Conservation (phyloP, 2,113 vertebrate species). For the Scalopus aquaticus region DNA sequence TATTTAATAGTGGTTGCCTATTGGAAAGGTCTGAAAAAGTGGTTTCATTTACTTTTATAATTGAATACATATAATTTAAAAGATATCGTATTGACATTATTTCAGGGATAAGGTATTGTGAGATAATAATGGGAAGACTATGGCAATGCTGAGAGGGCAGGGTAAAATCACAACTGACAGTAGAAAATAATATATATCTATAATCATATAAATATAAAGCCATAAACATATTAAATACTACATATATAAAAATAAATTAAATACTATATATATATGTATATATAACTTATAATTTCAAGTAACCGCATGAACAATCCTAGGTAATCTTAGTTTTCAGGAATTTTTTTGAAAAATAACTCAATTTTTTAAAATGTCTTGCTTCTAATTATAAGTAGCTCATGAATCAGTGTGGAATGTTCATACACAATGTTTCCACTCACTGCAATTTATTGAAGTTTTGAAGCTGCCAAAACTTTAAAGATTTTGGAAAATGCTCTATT, state of each 20-base stretch:
- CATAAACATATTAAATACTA: background rate
- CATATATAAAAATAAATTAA: background rate
- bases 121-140: background rate
- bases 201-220: background rate
- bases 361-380: background rate
- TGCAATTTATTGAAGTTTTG: slow-evolving; percentile 16
- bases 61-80: background rate
- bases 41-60: background rate
- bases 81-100: background rate
- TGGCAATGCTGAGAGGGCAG: background rate
- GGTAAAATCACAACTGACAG: background rate
- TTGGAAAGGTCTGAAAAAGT: background rate
- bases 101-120: background rate
- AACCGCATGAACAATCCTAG: background rate
- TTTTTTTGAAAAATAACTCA: slow-evolving; percentile 1
- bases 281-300: background rate
- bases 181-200: background rate
- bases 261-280: background rate
- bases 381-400: background rate
- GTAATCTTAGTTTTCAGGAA: background rate
- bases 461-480: slow-evolving; percentile 58
- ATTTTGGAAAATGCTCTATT: slow-evolving; percentile 61
- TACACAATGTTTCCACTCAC: background rate
- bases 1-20: background rate
- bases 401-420: background rate